Evolutionary conservation across 2,797 vertebrate genomes (phyloP), one percentile per base, ranked within the genome.

Genomic region (Liasis olivaceus): DNA sequence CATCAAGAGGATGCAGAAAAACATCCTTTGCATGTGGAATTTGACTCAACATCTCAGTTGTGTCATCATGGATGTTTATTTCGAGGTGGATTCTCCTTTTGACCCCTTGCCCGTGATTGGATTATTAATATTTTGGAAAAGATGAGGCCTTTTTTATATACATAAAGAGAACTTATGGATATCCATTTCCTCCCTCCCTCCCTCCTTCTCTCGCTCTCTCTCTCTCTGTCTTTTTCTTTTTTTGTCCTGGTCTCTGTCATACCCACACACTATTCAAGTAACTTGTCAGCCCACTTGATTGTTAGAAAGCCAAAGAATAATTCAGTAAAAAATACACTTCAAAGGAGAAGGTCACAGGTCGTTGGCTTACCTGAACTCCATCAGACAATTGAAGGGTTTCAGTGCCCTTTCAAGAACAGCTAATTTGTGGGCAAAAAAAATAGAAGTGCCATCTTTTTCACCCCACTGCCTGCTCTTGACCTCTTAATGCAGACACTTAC

Each of bases 321-420:
- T 97, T 97, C 97, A 97, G 97, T 98, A 97, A 98, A 97, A 97
- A 97, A 97, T 97, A 96, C 59, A 87, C 96, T 97, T 95, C 94
- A 96, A 97, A 96, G 95, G 94, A 95, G 93, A 95, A 96, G 97
- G 96, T 97, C 97, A 97, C 0, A 91, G 96, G 96, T 94, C 92
- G 92, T 95, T 96, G 94, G 95, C 96, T 97, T 97, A 96, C 97
- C 94, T 96, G 96, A 96, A 96, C 95, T 96, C 97, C 96, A 97
- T 97, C 97, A 97, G 96, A 93, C 91, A 93, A 94, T 97, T 88
- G 87, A 63, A 91, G 88, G 63, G 77, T 77, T 20, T 94, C 92
- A 95, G n/a, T 85, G 63, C 90, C 95, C 93, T 96, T 93, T 13
- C 85, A 95, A 95, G 93, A 92, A 90, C 87, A 47, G 69, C 64